Conservation (phyloP, 92 coral and sea anemone species). For the Epizoanthus rinbou region DNA sequence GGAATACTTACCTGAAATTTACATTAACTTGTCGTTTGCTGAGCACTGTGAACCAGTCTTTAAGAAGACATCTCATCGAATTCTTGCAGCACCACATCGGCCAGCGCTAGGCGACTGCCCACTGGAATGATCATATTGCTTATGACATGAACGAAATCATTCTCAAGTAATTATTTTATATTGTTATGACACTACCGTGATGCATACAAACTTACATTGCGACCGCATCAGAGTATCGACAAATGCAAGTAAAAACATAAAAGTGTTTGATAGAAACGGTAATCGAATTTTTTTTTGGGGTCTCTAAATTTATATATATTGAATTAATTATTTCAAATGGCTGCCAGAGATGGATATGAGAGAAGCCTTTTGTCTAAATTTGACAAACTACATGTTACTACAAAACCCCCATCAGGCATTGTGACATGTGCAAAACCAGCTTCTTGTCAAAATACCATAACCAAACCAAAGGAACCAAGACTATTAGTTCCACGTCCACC, state of each 20-base stretch:
- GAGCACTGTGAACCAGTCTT: too few relatives aligned
- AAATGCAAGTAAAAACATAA: background rate
- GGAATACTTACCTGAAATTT: background rate
- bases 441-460: background rate
- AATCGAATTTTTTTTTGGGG: background rate
- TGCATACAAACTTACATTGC: background rate
- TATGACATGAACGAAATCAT: background rate
- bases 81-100: background rate
- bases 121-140: background rate
- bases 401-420: constrained; percentile 33
- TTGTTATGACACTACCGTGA: background rate
- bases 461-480: constrained; percentile 4
- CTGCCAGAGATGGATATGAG: constrained; percentile 20
- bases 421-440: background rate
- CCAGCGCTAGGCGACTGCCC: background rate
- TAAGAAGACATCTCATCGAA: background rate
- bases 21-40: background rate
- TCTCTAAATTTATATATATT: background rate
- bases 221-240: too few relatives aligned
- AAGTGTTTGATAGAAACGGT: background rate
- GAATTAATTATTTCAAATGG: constrained; percentile 5
- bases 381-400: constrained; percentile 12
- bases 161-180: background rate
- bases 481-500: constrained; percentile 34
- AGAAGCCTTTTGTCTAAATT: constrained; percentile 7